Evolutionary conservation across 2,797 vertebrate species (phyloP).

Genomic region (Parauchenoglanis punctatus): DNA sequence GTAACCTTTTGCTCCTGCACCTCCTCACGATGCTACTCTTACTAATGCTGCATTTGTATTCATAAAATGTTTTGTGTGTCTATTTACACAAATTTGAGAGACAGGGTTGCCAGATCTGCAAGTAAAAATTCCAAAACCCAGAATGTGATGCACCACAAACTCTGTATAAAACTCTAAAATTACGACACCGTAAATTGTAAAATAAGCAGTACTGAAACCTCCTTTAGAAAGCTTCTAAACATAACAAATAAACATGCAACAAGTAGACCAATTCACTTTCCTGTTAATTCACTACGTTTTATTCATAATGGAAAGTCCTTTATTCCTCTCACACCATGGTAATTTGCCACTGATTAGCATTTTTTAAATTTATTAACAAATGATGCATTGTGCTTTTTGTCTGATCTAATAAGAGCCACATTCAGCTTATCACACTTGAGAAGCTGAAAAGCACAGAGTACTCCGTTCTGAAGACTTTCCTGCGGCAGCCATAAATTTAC

Average conservation of each 20-base stretch:
- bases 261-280: background rate
- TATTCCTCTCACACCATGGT: background rate
- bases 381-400: background rate
- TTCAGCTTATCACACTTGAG: background rate
- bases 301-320: background rate
- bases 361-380: background rate
- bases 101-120: slow-evolving; percentile 4
- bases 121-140: background rate
- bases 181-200: background rate
- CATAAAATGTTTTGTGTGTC: background rate
- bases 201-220: background rate
- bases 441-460: background rate
- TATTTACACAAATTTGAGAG: background rate
- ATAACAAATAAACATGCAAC: background rate
- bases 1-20: background rate
- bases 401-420: background rate
- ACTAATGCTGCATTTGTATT: slow-evolving; percentile 7
- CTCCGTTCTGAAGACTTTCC: background rate
- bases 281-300: background rate
- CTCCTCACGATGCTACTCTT: background rate
- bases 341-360: background rate
- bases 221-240: background rate
- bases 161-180: background rate
- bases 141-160: background rate
- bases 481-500: too few relatives aligned